phyloP scores from a whole-genome alignment of 2,113 vertebrate species.

The Spheniscus mendiculus region DNA sequence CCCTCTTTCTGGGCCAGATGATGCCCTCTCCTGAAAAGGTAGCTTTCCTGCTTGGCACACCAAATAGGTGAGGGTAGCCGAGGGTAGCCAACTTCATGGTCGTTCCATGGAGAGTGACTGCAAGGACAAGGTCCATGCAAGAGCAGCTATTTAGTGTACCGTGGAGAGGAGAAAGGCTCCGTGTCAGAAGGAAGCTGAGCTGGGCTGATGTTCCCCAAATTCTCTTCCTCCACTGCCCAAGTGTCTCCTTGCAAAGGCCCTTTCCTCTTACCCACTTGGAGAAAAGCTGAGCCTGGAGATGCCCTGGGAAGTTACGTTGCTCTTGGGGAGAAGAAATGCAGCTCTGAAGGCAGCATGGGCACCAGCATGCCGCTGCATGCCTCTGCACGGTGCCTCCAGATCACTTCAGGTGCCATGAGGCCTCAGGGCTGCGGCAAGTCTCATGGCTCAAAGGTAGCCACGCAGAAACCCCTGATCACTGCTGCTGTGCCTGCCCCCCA shows the following conservation, averaged over 20 bases:
- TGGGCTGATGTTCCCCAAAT: neutral
- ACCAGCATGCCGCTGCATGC: neutral
- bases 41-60: neutral
- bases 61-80: neutral
- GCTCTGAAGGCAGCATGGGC: neutral
- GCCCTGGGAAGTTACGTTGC: rapidly evolving
- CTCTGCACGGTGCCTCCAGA: neutral
- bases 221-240: rapidly evolving
- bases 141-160: neutral
- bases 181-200: neutral
- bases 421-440: neutral
- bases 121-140: neutral
- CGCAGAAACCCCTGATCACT: neutral
- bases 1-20: neutral
- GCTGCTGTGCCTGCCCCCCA: rapidly evolving
- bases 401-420: neutral
- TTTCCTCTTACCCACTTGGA: neutral
- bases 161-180: neutral
- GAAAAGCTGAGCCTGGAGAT: neutral
- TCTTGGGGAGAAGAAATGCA: neutral
- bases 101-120: rapidly evolving
- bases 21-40: neutral
- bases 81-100: neutral
- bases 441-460: too few relatives aligned
- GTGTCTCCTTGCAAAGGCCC: neutral